phyloP scores from a whole-genome alignment of 2,113 vertebrate genomes.

The Tretioscincus oriximinensis region DNA sequence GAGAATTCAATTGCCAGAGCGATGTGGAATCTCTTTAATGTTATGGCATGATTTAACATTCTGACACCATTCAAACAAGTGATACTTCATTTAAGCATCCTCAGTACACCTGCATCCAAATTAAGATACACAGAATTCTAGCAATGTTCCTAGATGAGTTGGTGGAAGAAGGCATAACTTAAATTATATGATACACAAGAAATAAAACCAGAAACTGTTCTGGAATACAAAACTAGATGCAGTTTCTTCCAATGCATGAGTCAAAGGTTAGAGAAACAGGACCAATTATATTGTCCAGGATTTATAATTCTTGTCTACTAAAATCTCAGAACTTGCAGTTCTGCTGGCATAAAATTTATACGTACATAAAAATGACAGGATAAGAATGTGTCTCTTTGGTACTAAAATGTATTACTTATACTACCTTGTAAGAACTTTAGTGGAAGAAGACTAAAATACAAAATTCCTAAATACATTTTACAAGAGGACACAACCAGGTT shows the following conservation, averaged over 20 bases:
- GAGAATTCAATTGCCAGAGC: too few species aligned
- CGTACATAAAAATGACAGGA: constrained; percentile 22
- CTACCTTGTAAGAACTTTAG: constrained; percentile 32
- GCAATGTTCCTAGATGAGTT: too few species aligned
- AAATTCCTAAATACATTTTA: too few species aligned
- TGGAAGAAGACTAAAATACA: constrained; percentile 21
- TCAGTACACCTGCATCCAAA: too few species aligned
- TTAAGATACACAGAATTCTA: too few species aligned
- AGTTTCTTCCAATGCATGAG: background rate
- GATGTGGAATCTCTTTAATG: too few species aligned
- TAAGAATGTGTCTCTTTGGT: constrained; percentile 28
- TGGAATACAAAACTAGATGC: background rate
- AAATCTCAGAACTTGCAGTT: constrained; percentile 15
- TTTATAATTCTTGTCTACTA: constrained; percentile 17
- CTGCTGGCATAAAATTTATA: constrained; percentile 31
- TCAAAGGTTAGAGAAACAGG: background rate
- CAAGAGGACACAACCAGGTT: background rate
- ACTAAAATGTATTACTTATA: constrained; percentile 56
- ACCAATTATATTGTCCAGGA: fast-evolving
- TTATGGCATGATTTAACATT: too few species aligned
- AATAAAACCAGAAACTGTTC: too few species aligned
- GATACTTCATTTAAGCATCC: too few species aligned
- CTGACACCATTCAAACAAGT: too few species aligned
- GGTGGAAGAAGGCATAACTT: too few species aligned
- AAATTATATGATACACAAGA: too few species aligned